These are phyloP conservation scores for Clamator glandarius DNA, from an alignment of 2,797 vertebrate genomes.

Conservation along the genomic window DNA sequence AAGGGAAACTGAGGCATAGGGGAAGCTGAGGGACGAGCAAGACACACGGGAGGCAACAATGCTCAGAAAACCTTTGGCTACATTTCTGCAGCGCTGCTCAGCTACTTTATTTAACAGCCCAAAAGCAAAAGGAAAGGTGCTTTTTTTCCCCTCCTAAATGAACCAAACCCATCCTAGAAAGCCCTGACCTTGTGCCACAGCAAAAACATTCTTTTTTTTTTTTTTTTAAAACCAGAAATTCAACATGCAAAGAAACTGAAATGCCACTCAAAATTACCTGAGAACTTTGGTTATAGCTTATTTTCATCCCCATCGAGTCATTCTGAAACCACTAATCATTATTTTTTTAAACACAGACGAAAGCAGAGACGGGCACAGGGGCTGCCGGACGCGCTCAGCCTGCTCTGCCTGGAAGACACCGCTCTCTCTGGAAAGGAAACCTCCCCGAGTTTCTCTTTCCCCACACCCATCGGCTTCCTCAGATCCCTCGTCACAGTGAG, in stretches of 20 bases:
- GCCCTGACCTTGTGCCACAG: not conserved
- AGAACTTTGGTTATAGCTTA: constrained; percentile 26
- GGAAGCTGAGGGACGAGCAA: not conserved
- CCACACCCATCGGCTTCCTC: not conserved
- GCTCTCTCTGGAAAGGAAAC: constrained; percentile 22
- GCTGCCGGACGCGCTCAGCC: not conserved
- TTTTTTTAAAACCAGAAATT: not conserved
- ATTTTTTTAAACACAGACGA: not conserved
- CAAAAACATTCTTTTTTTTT: not conserved
- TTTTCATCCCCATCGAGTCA: constrained; percentile 52
- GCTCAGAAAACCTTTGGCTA: not conserved
- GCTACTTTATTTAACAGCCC: not conserved
- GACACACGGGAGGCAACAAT: not conserved
- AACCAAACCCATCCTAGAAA: not conserved
- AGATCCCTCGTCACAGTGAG: not conserved
- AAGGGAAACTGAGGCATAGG: not conserved
- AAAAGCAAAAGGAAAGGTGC: not conserved
- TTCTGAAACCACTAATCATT: constrained; percentile 16
- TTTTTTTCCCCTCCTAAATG: not conserved
- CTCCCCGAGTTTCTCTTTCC: constrained; percentile 8
- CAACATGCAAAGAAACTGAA: constrained; percentile 27
- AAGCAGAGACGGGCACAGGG: not conserved
- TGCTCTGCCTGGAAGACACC: not conserved
- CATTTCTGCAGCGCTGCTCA: not conserved
- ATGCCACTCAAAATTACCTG: not conserved